Percentiles rank a stretch among this genome's conserved stretches.
phyloP scores from a whole-genome alignment of 2,113 vertebrate species.

The Pardalotus punctatus region DNA sequence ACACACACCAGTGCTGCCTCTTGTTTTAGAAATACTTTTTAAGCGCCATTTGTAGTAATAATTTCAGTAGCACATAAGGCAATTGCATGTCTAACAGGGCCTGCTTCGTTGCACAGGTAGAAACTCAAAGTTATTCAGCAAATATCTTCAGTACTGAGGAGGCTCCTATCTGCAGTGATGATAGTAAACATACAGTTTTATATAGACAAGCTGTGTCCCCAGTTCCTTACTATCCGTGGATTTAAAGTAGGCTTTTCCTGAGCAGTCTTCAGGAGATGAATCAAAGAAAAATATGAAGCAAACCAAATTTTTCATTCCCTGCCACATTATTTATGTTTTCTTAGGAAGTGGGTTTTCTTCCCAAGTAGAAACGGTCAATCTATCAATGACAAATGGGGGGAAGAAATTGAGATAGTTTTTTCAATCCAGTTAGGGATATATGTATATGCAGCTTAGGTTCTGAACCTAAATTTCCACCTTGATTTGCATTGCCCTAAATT shows the following conservation, averaged over 20 bases:
- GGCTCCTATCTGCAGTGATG: background rate
- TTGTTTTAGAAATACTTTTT: background rate
- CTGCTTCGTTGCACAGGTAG: background rate
- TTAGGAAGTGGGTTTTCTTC: background rate
- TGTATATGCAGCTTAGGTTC: background rate
- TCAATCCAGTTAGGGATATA: background rate
- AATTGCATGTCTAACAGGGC: background rate
- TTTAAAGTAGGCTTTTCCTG: background rate
- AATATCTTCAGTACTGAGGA: background rate
- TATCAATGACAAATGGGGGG: background rate
- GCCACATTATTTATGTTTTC: background rate
- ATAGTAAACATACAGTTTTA: background rate
- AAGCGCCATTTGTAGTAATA: background rate
- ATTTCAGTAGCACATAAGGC: background rate
- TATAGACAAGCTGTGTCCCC: background rate
- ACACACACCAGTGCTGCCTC: background rate
- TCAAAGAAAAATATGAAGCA: background rate
- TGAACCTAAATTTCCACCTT: background rate
- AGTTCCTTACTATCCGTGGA: background rate
- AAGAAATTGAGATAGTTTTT: fast-evolving
- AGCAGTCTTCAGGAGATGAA: background rate
- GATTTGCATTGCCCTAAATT: background rate
- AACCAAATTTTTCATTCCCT: background rate
- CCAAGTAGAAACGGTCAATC: background rate
- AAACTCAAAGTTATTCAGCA: background rate